A percentile compares a stretch with the other conserved stretches of the same genome.
Conservation (phyloP, 2,888 invertebrate species). For the Caenorhabditis drosophilae region DNA sequence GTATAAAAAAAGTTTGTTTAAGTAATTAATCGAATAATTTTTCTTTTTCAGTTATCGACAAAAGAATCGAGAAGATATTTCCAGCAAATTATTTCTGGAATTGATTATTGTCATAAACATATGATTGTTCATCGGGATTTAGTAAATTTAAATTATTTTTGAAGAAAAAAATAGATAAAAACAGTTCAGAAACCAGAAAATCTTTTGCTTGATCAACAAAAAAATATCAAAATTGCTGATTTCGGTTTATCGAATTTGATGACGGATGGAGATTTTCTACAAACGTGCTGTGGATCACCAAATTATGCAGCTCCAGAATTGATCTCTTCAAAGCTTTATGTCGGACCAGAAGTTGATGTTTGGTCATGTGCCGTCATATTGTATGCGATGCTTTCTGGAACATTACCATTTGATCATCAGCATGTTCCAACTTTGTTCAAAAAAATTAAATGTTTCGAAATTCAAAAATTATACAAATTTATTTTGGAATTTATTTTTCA, state of each 20-base stretch:
- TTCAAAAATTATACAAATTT: conserved; percentile 2
- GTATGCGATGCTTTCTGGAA: conserved; percentile 88
- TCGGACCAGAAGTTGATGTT: conserved; percentile 97
- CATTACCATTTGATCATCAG: conserved; percentile 93
- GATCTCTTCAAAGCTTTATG: conserved; percentile 92
- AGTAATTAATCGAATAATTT: background rate
- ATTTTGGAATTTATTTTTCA: conserved; percentile 62
- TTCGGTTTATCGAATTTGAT: conserved; percentile 97
- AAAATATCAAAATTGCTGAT: conserved; percentile 92
- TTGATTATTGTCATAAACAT: conserved; percentile 96
- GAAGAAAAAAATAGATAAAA: background rate
- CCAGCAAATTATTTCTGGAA: conserved; percentile 88
- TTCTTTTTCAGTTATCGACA: conserved; percentile 79
- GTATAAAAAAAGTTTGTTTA: background rate
- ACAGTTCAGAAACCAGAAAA: conserved; percentile 76
- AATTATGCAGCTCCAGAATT: conserved; percentile 99
- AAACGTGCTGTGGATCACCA: conserved; percentile 96
- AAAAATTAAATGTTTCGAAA: conserved; percentile 91
- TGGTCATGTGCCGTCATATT: conserved; percentile 98
- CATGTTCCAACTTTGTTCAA: conserved; percentile 94
- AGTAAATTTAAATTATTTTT: conserved; percentile 7
- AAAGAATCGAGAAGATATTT: conserved; percentile 95
- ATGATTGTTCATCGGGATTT: conserved; percentile 98
- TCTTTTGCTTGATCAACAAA: conserved; percentile 71
- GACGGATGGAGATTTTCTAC: conserved; percentile 96